phyloP scores from a whole-genome alignment of 2,888 invertebrate species.

The Hedya salicella region DNA sequence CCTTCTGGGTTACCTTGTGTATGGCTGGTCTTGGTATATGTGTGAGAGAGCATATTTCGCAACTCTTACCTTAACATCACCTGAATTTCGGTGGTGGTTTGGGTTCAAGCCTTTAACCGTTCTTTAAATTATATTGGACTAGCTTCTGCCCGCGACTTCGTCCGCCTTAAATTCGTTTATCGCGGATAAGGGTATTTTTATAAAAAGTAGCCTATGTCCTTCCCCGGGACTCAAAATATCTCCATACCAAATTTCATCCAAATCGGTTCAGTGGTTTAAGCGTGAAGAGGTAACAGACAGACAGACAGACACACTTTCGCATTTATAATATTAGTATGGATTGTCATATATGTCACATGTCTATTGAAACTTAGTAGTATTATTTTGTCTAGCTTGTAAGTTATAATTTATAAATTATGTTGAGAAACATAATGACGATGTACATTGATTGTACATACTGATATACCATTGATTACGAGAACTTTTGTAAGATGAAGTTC shows the following conservation, averaged over 20 bases:
- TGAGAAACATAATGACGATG: slow-evolving; percentile 29
- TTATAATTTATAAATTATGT: slow-evolving; percentile 14
- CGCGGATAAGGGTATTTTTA: too few relatives aligned
- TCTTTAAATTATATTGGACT: background rate
- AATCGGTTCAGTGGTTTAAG: too few relatives aligned
- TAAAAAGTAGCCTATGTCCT: too few relatives aligned
- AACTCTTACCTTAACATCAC: background rate
- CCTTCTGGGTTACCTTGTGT: background rate
- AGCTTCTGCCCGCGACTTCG: too few relatives aligned
- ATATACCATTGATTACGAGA: background rate
- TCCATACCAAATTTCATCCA: too few relatives aligned
- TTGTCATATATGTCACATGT: too few relatives aligned
- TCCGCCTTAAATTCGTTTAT: too few relatives aligned
- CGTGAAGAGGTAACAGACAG: too few relatives aligned
- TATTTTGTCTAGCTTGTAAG: slow-evolving; percentile 34
- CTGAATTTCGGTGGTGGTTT: background rate
- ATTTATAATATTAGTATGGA: too few relatives aligned
- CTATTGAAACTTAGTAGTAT: slow-evolving; percentile 4
- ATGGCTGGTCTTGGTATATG: background rate
- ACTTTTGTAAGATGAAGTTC: slow-evolving; percentile 3
- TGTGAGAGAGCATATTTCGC: background rate
- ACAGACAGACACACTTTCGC: too few relatives aligned
- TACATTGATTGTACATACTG: slow-evolving; percentile 33
- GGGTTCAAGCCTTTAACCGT: background rate
- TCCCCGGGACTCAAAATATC: too few relatives aligned